Conservation (phyloP, 2,888 invertebrate genomes). For the Dendrolimus houi region DNA sequence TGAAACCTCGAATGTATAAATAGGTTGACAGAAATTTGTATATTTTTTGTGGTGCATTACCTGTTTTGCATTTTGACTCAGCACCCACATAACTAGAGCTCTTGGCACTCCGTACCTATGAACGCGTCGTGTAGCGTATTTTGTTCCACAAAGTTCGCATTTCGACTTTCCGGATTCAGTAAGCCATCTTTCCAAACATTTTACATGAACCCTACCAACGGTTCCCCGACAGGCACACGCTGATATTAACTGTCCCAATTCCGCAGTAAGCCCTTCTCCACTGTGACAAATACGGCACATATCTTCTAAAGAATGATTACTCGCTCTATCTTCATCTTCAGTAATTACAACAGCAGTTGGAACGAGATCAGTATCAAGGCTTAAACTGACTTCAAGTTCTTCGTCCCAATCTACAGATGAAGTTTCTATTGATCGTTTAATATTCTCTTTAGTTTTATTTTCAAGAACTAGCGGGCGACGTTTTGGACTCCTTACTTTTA, state of each 20-base stretch:
- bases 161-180: constrained; percentile 82
- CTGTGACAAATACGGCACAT: constrained; percentile 70
- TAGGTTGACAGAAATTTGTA: too few species aligned
- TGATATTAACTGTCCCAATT: constrained; percentile 54
- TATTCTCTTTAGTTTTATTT: constrained; percentile 18
- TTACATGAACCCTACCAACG: constrained; percentile 83
- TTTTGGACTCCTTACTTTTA: constrained; percentile 58
- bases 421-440: constrained; percentile 22
- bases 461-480: constrained; percentile 23
- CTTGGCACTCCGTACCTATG: constrained; percentile 75
- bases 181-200: constrained; percentile 85
- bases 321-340: constrained; percentile 32
- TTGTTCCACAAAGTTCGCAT: constrained; percentile 84
- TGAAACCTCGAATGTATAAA: too few species aligned
- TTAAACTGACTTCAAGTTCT: constrained; percentile 12
- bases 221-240: constrained; percentile 77
- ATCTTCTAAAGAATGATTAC: constrained; percentile 47
- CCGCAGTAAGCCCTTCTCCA: constrained; percentile 40
- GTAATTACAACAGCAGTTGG: constrained; percentile 13
- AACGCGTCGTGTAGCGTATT: constrained; percentile 79
- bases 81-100: constrained; percentile 78
- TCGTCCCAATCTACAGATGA: constrained; percentile 32
- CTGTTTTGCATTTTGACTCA: constrained; percentile 68
- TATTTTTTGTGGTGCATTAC: constrained; percentile 18
- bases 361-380: constrained; percentile 13